Base-by-base conservation (phyloP, 1,140 invertebrate genomes). In the Metaphire vulgaris region DNA sequence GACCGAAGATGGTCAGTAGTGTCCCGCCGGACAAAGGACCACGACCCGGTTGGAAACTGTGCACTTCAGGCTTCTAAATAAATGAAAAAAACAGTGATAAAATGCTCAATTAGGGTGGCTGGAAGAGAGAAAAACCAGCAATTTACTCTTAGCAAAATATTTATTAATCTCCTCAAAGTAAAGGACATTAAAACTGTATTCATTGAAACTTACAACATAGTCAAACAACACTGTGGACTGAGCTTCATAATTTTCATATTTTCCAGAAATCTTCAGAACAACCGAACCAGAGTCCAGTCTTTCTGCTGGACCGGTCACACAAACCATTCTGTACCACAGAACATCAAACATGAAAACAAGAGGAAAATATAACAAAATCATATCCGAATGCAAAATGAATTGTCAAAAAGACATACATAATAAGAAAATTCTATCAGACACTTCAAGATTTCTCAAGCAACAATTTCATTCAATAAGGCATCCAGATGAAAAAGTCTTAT, bases 11-110 rank as follows among this genome's bases (percentile, higher is more conserved):
- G 1, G 94, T 94, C 67, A 99, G 86, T 78, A 92, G 90, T 0
- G 97, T 99, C 1, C 97, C 97, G 56, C 97, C 97, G 77, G 94
- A 95, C 81, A 92, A 89, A 1, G 97, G 96, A 0, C 97, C 97
- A 69, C 21, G 41, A 12, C 41, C 41, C 6, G 41, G 41, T 12
- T 21, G 6, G 21, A 56, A 56, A 21, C 21, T 21, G 21, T 12
- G 6, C 41, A 56, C 41, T 21, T 56, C 41, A 56, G 41, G 41
- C 21, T 21, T 6, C 41, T 56, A 21, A 56, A 56, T 12, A 56
- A 6, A 56, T n/a, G n/a, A n/a, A n/a, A n/a, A n/a, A n/a, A n/a
- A n/a, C n/a, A n/a, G n/a, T n/a, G n/a, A n/a, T n/a, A n/a, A n/a
- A n/a, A n/a, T n/a, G n/a, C n/a, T n/a, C n/a, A n/a, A n/a, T n/a